Evolutionary conservation across 1,140 invertebrate species (phyloP), one percentile per base, ranked within the genome.

Genomic region (Anagrus nilaparvatae): DNA sequence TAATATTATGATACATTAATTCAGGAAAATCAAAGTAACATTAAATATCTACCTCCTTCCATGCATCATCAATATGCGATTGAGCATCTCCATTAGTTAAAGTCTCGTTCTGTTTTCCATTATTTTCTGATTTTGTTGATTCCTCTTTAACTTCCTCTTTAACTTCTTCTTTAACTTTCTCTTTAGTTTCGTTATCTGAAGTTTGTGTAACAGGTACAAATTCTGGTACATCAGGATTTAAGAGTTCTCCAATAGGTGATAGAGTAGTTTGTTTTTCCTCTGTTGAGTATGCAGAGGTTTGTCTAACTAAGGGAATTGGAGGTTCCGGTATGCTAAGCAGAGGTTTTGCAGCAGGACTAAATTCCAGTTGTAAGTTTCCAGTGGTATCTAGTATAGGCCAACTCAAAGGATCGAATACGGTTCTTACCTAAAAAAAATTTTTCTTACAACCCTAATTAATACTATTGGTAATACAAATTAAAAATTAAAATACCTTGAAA

Each of bases 181-280:
- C 17, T 17, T 31, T 43, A 27, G 6, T 0, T 40, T 29, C 37
- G 36, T 39, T 43, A 7, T 33, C 28, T 18, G 16, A 29, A 2
- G 44, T 46, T 16, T 50, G 39, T 27, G 52, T 47, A 20, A 58
- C 55, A 3, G 87, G 86, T 43, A 90, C 69, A 63, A 90, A 90
- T 67, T 88, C 85, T 12, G 86, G 82, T 14, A 90, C 86, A 65
- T 90, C 78, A 5, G 84, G 84, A 69, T 91, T 89, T 29, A 92
- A 69, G 47, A 71, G 74, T 14, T 82, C 79, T 19, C 54, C 53
- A 30, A 49, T 45, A 24, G 49, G 61, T 10, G 54, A n/a, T n/a
- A n/a, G n/a, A n/a, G n/a, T n/a, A n/a, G 24, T 27, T 27, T 27
- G 6, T 8, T 8, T 12, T 8, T 27, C 24, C 12, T 27, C 24